Evolutionary conservation across 2,113 vertebrate species (phyloP).

Genomic region (Cichladusa arquata): DNA sequence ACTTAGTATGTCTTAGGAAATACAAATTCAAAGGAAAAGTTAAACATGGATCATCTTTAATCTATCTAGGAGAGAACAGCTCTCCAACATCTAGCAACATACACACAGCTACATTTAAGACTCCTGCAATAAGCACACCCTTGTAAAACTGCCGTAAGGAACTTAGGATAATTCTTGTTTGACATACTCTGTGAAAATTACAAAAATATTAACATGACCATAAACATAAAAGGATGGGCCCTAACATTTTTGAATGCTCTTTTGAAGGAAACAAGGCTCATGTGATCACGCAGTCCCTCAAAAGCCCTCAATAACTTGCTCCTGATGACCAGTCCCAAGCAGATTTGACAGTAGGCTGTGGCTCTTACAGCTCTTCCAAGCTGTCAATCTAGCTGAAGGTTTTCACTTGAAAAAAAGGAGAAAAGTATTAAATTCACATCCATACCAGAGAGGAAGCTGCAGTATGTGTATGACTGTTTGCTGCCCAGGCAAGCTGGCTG

Average conservation of each 20-base stretch:
- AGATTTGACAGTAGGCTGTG: background rate
- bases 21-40: background rate
- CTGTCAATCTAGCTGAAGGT: background rate
- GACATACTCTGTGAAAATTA: too few species aligned
- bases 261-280: background rate
- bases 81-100: background rate
- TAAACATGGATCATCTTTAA: background rate
- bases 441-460: background rate
- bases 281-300: background rate
- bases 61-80: background rate
- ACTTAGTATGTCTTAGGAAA: background rate
- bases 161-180: background rate
- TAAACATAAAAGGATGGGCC: background rate
- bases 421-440: background rate
- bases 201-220: background rate
- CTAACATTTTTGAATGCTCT: background rate
- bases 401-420: background rate
- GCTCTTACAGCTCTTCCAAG: background rate
- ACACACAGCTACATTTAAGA: rapidly evolving
- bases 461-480: background rate
- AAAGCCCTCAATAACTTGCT: background rate
- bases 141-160: background rate
- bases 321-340: background rate
- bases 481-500: background rate
- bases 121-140: background rate